Conservation (phyloP, 2,113 vertebrate species). For the Esox niger region DNA sequence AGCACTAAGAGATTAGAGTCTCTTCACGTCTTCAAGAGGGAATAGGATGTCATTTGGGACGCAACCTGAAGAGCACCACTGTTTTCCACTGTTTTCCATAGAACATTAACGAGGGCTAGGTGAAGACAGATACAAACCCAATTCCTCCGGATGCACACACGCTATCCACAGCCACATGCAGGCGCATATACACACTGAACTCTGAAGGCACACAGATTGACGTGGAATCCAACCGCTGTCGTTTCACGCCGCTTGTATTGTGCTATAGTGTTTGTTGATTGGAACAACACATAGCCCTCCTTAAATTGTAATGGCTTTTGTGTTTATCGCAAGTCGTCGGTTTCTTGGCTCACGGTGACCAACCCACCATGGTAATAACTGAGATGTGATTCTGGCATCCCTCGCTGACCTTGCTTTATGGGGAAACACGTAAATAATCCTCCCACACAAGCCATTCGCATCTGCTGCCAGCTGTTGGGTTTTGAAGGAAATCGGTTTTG, state of each 20-base stretch:
- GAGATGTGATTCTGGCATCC: constrained; percentile 54
- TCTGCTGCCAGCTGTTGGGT: constrained; percentile 33
- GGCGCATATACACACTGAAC: no score
- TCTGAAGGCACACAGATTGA: not conserved
- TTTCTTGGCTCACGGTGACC: constrained; percentile 18
- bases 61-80: no score
- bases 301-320: constrained; percentile 11
- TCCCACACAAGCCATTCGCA: constrained; percentile 26
- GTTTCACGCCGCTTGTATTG: constrained; percentile 27
- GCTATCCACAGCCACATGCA: no score
- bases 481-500: constrained; percentile 46
- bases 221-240: constrained; percentile 39
- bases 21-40: no score
- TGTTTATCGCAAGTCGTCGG: constrained; percentile 20
- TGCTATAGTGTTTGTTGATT: not conserved
- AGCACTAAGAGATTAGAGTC: not conserved
- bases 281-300: constrained; percentile 25
- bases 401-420: constrained; percentile 49
- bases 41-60: no score
- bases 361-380: constrained; percentile 52
- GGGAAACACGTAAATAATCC: constrained; percentile 55
- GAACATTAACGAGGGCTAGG: no score
- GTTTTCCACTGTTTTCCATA: no score
- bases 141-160: no score
- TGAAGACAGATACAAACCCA: no score